Conservation (phyloP, 2,113 vertebrate species). For the Colinus virginianus region DNA sequence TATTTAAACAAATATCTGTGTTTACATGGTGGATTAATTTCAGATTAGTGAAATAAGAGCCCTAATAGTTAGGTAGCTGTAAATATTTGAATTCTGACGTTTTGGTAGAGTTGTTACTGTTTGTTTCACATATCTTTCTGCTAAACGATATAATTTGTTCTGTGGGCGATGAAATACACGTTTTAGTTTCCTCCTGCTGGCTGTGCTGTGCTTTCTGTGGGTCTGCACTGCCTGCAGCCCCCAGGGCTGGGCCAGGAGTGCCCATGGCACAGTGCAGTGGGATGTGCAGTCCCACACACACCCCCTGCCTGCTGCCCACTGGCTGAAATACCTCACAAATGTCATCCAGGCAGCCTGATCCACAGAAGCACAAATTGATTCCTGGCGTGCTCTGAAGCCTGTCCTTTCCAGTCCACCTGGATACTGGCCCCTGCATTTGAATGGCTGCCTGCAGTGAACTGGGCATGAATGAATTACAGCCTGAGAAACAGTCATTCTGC, state of each 20-base stretch:
- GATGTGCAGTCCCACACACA: background rate
- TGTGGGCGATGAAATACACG: background rate
- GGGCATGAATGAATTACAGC: background rate
- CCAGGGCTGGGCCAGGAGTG: background rate
- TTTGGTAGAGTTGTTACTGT: background rate
- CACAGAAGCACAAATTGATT: background rate
- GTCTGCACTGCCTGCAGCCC: background rate
- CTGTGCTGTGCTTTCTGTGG: background rate
- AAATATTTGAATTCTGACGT: background rate
- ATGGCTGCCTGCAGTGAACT: background rate
- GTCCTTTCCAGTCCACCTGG: background rate
- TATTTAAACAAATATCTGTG: slow-evolving; percentile 15
- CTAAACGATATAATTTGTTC: background rate
- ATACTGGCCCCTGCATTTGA: background rate
- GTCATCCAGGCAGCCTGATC: background rate
- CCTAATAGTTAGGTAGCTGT: background rate
- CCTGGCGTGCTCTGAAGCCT: background rate
- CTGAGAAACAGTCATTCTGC: background rate
- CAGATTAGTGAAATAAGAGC: slow-evolving; percentile 4
- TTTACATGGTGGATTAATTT: background rate
- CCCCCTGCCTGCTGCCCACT: background rate
- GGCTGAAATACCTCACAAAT: background rate
- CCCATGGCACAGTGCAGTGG: background rate
- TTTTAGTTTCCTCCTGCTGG: background rate
- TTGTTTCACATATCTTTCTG: background rate